phyloP scores from a whole-genome alignment of 1,140 invertebrate genomes.

The Plutomurus gul region DNA sequence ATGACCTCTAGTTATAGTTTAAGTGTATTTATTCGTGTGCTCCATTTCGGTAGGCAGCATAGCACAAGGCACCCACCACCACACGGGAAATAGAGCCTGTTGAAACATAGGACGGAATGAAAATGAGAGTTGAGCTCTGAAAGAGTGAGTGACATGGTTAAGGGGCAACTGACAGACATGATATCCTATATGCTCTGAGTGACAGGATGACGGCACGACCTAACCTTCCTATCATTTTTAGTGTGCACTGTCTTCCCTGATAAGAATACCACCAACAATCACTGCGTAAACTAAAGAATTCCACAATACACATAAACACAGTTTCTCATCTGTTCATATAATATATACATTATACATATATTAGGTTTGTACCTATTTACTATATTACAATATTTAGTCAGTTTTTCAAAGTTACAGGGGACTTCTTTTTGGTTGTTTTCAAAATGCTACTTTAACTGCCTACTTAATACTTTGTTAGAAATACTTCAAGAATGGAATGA shows the following conservation, averaged over 20 bases:
- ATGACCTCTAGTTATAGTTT: no score
- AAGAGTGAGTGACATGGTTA: conserved; percentile 20
- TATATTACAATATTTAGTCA: no score
- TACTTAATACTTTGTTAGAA: neutral
- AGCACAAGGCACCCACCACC: no score
- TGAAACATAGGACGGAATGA: neutral
- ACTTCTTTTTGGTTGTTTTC: no score
- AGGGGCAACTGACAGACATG: conserved; percentile 21
- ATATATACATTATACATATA: no score
- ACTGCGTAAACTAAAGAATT: neutral
- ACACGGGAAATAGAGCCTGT: neutral
- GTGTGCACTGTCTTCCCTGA: neutral
- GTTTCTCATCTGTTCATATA: no score
- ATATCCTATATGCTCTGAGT: neutral
- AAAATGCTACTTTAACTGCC: neutral
- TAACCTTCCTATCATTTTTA: neutral
- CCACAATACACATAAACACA: neutral
- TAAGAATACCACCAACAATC: conserved; percentile 21
- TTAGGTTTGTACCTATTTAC: no score
- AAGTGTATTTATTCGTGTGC: no score
- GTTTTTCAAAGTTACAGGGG: no score
- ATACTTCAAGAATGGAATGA: neutral
- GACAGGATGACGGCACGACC: conserved; percentile 13
- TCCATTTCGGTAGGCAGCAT: no score
- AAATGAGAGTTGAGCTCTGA: neutral